Conservation (phyloP, 2,797 vertebrate genomes). For the Enteromius argenteus region DNA sequence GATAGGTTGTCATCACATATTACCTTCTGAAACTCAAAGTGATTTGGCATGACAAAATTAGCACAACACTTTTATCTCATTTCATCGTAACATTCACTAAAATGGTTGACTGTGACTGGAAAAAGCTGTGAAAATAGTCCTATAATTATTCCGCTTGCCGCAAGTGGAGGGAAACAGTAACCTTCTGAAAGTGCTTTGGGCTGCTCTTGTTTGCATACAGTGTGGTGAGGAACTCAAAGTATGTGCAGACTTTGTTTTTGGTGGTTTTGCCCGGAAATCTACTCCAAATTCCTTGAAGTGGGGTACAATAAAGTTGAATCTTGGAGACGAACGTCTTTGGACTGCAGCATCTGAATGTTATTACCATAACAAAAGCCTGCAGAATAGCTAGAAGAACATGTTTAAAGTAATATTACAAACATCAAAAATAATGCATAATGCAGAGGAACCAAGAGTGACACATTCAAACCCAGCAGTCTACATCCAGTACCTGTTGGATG, state of each 20-base stretch:
- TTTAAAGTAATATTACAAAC: neutral
- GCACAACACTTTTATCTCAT: neutral
- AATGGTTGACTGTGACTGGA: slow-evolving; percentile 10
- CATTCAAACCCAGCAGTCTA: slow-evolving; percentile 61
- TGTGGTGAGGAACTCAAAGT: slow-evolving; percentile 38
- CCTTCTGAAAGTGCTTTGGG: slow-evolving; percentile 30
- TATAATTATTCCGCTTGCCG: slow-evolving; percentile 18
- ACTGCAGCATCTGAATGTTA: slow-evolving; percentile 16
- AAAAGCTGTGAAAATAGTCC: slow-evolving; percentile 36
- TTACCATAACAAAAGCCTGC: slow-evolving; percentile 19
- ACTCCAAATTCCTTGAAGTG: slow-evolving; percentile 37
- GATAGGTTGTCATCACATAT: neutral
- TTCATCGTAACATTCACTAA: slow-evolving; percentile 14
- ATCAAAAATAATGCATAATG: neutral
- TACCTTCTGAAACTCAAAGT: neutral
- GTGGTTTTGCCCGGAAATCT: slow-evolving; percentile 46
- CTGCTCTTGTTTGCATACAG: slow-evolving; percentile 35
- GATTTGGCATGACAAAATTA: slow-evolving; percentile 16
- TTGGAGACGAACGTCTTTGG: neutral
- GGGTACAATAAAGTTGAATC: slow-evolving; percentile 32
- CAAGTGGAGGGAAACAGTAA: slow-evolving; percentile 30
- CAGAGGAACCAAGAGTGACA: slow-evolving; percentile 44
- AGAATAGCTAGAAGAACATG: neutral
- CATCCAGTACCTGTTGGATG: slow-evolving; percentile 63
- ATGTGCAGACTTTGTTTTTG: slow-evolving; percentile 43